These are phyloP conservation scores for Conops quadrifasciatus DNA, from an alignment of 2,888 invertebrate genomes.

Conservation along the genomic window DNA sequence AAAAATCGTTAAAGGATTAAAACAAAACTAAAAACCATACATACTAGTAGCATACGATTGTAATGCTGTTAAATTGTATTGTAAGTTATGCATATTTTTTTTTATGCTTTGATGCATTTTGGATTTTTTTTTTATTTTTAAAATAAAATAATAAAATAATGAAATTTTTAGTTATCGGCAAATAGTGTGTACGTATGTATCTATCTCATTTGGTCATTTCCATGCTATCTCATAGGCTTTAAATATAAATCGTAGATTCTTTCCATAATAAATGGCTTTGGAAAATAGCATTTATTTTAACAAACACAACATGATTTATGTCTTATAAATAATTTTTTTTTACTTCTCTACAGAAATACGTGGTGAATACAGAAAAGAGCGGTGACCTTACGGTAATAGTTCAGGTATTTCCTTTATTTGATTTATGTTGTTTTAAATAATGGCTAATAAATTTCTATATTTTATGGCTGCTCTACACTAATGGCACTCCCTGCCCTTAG, in stretches of 20 bases:
- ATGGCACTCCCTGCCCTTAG: conserved; percentile 65
- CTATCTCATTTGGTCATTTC: conserved; percentile 57
- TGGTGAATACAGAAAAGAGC: conserved; percentile 77
- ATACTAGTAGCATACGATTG: too few species aligned
- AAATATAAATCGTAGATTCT: not conserved
- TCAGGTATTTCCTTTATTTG: conserved; percentile 68
- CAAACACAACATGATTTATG: too few species aligned
- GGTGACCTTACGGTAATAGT: conserved; percentile 80
- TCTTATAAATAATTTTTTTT: not conserved
- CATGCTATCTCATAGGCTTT: conserved; percentile 44
- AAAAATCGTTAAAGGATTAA: too few species aligned
- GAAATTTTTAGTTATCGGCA: too few species aligned
- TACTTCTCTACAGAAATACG: conserved; percentile 74
- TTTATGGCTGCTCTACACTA: conserved; percentile 24
- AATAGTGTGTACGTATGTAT: not conserved
- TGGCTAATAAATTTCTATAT: not conserved
- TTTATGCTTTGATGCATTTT: conserved; percentile 1
- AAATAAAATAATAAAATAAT: too few species aligned
- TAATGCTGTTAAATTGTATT: too few species aligned
- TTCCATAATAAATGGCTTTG: not conserved
- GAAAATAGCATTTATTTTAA: too few species aligned
- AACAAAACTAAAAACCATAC: too few species aligned
- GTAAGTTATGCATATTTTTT: not conserved
- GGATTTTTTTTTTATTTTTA: not conserved
- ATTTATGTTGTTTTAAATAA: conserved; percentile 4